Conservation (phyloP, 92 coral and sea anemone genomes). For the Phenganax marumi region DNA sequence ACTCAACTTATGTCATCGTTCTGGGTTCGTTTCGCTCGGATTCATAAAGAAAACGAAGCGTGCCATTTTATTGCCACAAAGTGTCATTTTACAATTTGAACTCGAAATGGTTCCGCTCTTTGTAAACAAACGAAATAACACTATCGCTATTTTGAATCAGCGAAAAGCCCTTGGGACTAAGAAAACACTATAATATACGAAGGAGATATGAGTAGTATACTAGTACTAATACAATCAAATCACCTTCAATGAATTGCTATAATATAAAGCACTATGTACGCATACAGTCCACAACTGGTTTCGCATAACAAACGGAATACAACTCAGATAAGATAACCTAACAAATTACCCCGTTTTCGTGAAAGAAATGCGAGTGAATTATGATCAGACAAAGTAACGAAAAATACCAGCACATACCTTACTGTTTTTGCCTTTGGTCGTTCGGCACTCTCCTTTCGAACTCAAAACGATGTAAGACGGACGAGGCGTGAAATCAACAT, state of each 20-base stretch:
- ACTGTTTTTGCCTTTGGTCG: conserved; percentile 1
- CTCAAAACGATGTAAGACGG: conserved; percentile 9
- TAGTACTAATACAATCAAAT: neutral
- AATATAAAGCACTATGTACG: conserved; percentile 6
- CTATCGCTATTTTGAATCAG: neutral
- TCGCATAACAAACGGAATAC: conserved; percentile 11
- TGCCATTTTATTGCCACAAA: neutral
- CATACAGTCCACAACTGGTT: neutral
- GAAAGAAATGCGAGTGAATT: conserved; percentile 1
- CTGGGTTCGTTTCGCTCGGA: conserved; percentile 1
- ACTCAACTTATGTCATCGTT: neutral
- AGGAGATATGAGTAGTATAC: no score
- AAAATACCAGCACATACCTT: conserved; percentile 6
- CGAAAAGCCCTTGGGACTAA: neutral
- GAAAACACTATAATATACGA: neutral
- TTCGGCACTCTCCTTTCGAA: conserved; percentile 1
- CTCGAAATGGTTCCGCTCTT: conserved; percentile 8
- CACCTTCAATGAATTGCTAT: neutral
- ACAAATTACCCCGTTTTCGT: conserved; percentile 1
- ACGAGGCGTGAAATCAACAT: conserved; percentile 7
- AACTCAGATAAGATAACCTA: conserved; percentile 1
- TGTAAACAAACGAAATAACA: conserved; percentile 25
- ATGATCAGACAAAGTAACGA: neutral
- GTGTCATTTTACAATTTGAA: conserved; percentile 1
- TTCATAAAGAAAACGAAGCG: neutral